These are phyloP conservation scores for Hirtodrosophila duncani DNA, from an alignment of 2,888 invertebrate species.

Conservation along the genomic window DNA sequence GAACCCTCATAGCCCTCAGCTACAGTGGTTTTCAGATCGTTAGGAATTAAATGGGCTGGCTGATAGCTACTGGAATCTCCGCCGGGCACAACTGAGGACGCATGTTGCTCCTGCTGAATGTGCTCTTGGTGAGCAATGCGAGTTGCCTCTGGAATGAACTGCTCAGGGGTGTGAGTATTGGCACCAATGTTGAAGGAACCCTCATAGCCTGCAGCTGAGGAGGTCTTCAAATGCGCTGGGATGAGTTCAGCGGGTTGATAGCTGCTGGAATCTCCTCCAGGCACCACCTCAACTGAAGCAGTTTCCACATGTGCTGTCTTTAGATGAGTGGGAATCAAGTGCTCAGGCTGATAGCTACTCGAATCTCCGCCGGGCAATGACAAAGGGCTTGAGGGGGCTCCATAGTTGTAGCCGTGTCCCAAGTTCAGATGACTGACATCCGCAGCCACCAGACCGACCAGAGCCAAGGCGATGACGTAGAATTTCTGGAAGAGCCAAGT, in stretches of 20 bases:
- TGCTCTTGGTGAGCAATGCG: background rate
- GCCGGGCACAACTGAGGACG: background rate
- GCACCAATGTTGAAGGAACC: too few relatives aligned
- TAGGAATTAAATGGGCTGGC: conserved; percentile 3
- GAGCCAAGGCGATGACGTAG: conserved; percentile 44
- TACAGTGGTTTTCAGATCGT: background rate
- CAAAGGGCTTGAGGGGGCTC: conserved; percentile 27
- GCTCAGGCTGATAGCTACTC: conserved; percentile 14
- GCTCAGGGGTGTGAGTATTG: conserved; percentile 4
- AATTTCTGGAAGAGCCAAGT: conserved; percentile 43
- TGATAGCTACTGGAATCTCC: conserved; percentile 7
- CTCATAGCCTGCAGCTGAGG: too few relatives aligned
- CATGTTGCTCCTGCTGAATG: background rate
- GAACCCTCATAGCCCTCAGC: too few relatives aligned
- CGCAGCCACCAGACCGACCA: conserved; percentile 52
- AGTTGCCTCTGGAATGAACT: conserved; percentile 3
- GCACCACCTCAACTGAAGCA: background rate
- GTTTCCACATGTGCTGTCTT: background rate
- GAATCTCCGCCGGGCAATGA: conserved; percentile 6
- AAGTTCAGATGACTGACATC: conserved; percentile 66
- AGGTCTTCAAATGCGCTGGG: conserved; percentile 3
- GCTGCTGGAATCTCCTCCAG: conserved; percentile 17
- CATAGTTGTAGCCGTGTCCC: conserved; percentile 42
- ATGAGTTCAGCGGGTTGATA: conserved; percentile 20
- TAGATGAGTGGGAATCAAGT: conserved; percentile 1